Base-by-base conservation (phyloP, 2,888 invertebrate genomes). In the Yponomeuta evonymella region DNA sequence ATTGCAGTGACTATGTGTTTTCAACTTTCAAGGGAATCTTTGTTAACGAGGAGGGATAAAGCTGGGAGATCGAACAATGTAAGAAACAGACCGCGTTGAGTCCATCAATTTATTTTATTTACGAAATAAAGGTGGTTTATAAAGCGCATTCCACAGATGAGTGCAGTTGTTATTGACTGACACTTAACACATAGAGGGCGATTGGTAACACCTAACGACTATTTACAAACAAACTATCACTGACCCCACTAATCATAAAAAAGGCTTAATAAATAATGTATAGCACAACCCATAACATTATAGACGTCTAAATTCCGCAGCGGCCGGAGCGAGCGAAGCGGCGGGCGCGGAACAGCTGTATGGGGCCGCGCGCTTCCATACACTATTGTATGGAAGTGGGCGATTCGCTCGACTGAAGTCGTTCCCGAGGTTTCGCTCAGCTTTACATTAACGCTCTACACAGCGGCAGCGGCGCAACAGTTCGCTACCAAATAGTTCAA, bases 81-180 rank as follows among this genome's bases (percentile, higher is more conserved):
- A 43, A 36, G 15, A 30, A 51, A 68, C 29, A 68, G 15, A 67
- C 67, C 6, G 51, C 6, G 51, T 11, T 72, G 63, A 58, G 78
- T 87, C 82, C 85, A 88, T 84, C 79, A 81, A 86, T 88, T 88
- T 88, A 87, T 84, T 88, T 88, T 88, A 87, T 84, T 87, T 79
- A 75, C 74, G 72, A 79, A 77, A 75, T 75, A 76, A 82, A 86
- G 83, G 79, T 75, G 78, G 76, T 82, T 83, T 68, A 68, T 65
- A 68, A 68, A 68, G 68, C 68, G 68, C 51, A 68, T 51, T 51
- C 68, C 68, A 68, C 51, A 51, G 11, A 58, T 58, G 51, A 58
- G 30, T 64, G 64, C 64, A 64, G 43, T 67, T 67, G 5, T 30
- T 67, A 67, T 36, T 43, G 36, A n/a, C 12, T n/a, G 51, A 29